These are phyloP conservation scores for Pocillopora meandrina DNA, from an alignment of 92 coral and sea anemone genomes.

Conservation along the genomic window DNA sequence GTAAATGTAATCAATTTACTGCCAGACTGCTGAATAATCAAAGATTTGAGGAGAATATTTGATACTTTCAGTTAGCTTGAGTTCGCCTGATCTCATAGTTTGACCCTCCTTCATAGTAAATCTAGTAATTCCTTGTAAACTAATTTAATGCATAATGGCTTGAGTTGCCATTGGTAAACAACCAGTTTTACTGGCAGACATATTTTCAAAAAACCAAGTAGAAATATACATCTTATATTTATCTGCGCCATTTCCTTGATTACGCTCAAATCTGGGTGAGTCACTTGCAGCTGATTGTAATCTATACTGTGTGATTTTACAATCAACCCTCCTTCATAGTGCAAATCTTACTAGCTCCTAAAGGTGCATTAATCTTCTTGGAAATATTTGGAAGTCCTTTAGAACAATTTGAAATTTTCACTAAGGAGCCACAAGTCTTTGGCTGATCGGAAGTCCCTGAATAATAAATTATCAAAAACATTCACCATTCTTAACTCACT, in stretches of 20 bases:
- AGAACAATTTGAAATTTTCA: background rate
- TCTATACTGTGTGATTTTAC: background rate
- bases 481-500: background rate
- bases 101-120: background rate
- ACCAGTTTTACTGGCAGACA: no score
- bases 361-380: background rate
- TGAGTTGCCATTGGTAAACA: no score
- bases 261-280: conserved; percentile 1
- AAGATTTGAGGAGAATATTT: background rate
- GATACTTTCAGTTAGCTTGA: background rate
- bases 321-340: background rate
- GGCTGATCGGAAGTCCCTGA: conserved; percentile 1
- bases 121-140: no score
- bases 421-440: background rate
- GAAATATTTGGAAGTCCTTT: background rate
- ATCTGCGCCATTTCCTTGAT: background rate
- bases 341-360: background rate
- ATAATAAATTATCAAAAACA: background rate
- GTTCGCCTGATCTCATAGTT: background rate
- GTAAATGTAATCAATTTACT: background rate
- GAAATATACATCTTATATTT: background rate
- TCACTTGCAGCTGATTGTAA: background rate
- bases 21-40: no score
- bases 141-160: no score
- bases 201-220: no score